Percentiles rank a stretch among this genome's conserved stretches.
Conservation (phyloP, 92 coral and sea anemone genomes). For the Blastomussa wellsi region DNA sequence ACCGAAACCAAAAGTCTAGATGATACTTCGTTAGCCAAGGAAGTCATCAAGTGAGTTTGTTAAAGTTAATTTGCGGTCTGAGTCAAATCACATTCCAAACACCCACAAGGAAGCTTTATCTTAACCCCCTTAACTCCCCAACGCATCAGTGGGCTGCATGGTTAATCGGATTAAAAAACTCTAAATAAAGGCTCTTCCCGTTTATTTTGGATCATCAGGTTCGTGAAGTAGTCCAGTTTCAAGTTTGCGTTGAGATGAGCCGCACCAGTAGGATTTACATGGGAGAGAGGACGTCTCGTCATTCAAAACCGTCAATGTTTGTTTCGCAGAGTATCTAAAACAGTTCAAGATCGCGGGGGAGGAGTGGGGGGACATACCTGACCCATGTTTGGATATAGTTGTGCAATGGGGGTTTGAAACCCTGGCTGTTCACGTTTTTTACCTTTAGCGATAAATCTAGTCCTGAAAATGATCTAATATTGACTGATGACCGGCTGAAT, state of each 20-base stretch:
- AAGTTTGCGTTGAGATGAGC: slow-evolving; percentile 1
- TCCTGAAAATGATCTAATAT: too few species aligned
- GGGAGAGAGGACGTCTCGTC: not conserved
- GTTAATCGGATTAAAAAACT: not conserved
- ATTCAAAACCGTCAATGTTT: not conserved
- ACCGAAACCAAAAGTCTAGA: not conserved
- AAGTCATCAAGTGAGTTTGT: not conserved
- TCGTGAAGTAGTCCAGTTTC: not conserved
- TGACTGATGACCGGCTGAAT: too few species aligned
- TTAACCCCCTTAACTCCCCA: too few species aligned
- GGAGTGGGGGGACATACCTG: too few species aligned
- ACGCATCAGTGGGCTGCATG: too few species aligned
- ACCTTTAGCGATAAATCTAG: too few species aligned
- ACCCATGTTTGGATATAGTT: too few species aligned
- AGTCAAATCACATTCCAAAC: not conserved
- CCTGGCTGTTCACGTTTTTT: too few species aligned
- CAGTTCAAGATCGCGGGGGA: not conserved
- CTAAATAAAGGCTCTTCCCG: not conserved
- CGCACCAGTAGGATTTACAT: not conserved
- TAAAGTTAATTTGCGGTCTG: not conserved
- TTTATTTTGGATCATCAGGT: not conserved
- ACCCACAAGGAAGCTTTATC: not conserved
- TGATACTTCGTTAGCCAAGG: not conserved
- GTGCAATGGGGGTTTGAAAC: too few species aligned
- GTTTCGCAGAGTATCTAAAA: not conserved